A percentile compares a stretch with the other conserved stretches of the same genome.
These are phyloP conservation scores for Spheniscus mendiculus DNA, from an alignment of 2,113 vertebrate species.

Conservation along the genomic window DNA sequence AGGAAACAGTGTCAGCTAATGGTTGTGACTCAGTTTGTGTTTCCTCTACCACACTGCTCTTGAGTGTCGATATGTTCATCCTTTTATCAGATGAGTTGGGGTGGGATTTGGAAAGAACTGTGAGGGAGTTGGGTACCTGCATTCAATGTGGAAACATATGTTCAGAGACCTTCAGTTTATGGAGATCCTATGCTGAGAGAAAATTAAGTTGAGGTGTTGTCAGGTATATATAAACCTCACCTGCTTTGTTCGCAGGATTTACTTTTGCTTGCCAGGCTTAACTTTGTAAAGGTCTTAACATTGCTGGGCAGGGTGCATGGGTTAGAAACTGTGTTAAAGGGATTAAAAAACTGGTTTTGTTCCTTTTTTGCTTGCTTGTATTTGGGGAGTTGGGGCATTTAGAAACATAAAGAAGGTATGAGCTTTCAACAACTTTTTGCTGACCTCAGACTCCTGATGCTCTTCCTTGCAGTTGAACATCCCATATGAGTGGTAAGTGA, in stretches of 20 bases:
- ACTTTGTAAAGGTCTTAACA: background rate
- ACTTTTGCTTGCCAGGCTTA: background rate
- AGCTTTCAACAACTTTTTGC: background rate
- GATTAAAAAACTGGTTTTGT: background rate
- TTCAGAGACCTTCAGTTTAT: background rate
- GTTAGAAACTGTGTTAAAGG: background rate
- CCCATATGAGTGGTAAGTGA: background rate
- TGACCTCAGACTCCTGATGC: background rate
- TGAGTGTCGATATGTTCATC: rapidly evolving
- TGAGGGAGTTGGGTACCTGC: background rate
- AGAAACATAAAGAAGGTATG: background rate
- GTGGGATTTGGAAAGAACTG: background rate
- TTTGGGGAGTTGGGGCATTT: background rate
- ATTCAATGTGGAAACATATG: rapidly evolving
- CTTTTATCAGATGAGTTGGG: background rate
- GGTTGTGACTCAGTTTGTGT: background rate
- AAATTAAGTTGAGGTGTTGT: background rate
- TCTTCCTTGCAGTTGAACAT: background rate
- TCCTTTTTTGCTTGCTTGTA: background rate
- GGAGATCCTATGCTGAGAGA: background rate
- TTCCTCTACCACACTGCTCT: background rate
- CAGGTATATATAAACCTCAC: background rate
- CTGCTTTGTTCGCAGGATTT: background rate
- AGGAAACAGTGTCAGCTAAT: background rate
- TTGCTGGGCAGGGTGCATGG: background rate